Conservation (phyloP, 1,140 invertebrate species). For the Drosophila ficusphila region DNA sequence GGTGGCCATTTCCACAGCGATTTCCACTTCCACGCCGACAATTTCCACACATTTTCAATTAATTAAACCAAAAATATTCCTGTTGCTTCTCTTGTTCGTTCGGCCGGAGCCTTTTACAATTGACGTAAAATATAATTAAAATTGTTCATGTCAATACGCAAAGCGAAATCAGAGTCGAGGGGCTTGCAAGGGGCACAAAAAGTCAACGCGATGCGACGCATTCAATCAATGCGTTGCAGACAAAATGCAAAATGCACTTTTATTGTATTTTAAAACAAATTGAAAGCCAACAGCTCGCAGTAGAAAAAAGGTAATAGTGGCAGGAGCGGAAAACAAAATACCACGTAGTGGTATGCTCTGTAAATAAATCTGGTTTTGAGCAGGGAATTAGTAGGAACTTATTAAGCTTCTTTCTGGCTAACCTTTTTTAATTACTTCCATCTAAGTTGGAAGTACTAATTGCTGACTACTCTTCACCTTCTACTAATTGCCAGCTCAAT, state of each 20-base stretch:
- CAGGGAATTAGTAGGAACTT: not conserved
- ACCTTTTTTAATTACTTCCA: not conserved
- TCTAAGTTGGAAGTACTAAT: not conserved
- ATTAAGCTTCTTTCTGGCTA: no score
- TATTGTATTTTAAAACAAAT: constrained; percentile 82
- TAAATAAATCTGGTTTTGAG: not conserved
- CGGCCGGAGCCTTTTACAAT: constrained; percentile 67
- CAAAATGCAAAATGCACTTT: constrained; percentile 78
- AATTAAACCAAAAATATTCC: constrained; percentile 78
- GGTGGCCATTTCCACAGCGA: constrained; percentile 38
- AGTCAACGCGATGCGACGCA: constrained; percentile 53
- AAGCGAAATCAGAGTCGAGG: constrained; percentile 19
- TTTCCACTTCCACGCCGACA: constrained; percentile 21
- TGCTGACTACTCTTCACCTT: not conserved
- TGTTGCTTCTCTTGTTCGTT: constrained; percentile 49
- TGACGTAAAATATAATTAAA: constrained; percentile 82
- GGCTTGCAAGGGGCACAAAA: not conserved
- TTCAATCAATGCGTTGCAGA: constrained; percentile 78
- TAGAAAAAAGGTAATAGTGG: constrained; percentile 30
- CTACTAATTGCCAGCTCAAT: not conserved
- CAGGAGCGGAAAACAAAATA: constrained; percentile 6
- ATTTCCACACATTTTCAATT: constrained; percentile 70
- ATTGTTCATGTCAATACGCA: constrained; percentile 69
- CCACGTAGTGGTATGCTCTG: constrained; percentile 29
- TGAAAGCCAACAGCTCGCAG: constrained; percentile 63